Evolutionary conservation across 30 jellyfish, hydroid and myxozoan genomes (phyloP), one percentile per base, ranked within the genome.

Genomic region (Catostylus mosaicus): DNA sequence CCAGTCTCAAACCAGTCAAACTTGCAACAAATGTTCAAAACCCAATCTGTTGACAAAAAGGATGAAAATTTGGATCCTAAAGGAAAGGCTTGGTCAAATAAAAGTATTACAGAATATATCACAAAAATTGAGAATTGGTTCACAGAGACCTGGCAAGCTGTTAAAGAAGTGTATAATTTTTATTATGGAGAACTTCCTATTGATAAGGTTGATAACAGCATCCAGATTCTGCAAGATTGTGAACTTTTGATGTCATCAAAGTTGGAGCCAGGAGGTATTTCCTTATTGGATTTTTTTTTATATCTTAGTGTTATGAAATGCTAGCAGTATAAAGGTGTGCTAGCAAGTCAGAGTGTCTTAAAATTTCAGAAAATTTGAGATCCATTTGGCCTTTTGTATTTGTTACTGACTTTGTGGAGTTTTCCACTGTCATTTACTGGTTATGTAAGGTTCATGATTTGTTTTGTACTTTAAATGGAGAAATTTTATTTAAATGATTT

Each of bases 31-130:
- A 59, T 83, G 62, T 88, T 88, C 77, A 88, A 71, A 57, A 35
- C 82, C 30, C 54, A 48, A 66, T 22, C 71, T 24, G 16, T 23
- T 1, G 93, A 36, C 26, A 45, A 78, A 22, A 27, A 43, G 3
- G 95, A 76, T 56, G 93, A 89, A 30, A 76, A 57, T 27, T 85
- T 89, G 24, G 97, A 87, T 12, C 97, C 97, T 14, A 84, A 87
- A 45, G 99, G 97, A 29, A 89, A 80, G 78, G 97, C 96, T 16
- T 95, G 97, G 99, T 95, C 99, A 11, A 89, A 78, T 40, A 89
- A 89, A 76, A 84, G 92, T 66, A 80, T 95, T 30, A 88, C 95
- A 35, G 95, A 95, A 16, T 78, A 85, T 38, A 40, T 95, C 24
- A 87, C 88, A 0, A 77, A 48, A 9, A 85, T 85, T 20, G 90